A percentile compares a stretch with the other conserved stretches of the same genome.
phyloP scores from a whole-genome alignment of 2,113 vertebrate genomes.

The Terrapene triunguis region DNA sequence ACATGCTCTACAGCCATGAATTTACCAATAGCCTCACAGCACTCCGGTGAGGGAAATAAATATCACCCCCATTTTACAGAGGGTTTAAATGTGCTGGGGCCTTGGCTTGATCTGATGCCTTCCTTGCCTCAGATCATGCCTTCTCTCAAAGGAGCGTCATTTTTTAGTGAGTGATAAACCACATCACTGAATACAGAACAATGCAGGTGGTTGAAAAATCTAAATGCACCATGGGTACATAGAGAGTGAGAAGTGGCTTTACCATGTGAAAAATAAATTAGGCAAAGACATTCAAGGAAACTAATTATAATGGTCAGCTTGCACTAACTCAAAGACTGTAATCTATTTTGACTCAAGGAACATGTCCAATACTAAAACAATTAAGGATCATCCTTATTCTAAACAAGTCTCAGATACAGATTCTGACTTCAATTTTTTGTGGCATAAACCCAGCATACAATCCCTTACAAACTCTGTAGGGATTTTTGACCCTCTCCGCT shows the following conservation, averaged over 20 bases:
- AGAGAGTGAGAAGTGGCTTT: background rate
- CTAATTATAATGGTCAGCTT: background rate
- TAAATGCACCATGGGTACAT: background rate
- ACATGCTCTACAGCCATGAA: background rate
- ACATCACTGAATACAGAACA: background rate
- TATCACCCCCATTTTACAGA: background rate
- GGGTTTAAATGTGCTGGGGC: background rate
- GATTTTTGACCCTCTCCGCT: background rate
- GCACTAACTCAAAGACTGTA: background rate
- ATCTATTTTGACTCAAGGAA: background rate
- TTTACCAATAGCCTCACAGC: background rate
- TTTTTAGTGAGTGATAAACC: background rate
- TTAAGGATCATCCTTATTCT: background rate
- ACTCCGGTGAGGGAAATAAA: background rate
- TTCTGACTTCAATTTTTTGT: background rate
- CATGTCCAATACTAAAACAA: background rate
- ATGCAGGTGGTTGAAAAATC: background rate
- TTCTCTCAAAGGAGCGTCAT: background rate
- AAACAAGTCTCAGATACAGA: conserved; percentile 1
- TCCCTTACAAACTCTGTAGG: background rate
- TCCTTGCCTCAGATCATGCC: background rate
- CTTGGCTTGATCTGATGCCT: background rate
- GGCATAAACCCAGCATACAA: background rate
- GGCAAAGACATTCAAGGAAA: background rate
- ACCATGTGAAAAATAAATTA: background rate